phyloP scores from a whole-genome alignment of 1,140 invertebrate genomes.

The Drosophila arizonae region DNA sequence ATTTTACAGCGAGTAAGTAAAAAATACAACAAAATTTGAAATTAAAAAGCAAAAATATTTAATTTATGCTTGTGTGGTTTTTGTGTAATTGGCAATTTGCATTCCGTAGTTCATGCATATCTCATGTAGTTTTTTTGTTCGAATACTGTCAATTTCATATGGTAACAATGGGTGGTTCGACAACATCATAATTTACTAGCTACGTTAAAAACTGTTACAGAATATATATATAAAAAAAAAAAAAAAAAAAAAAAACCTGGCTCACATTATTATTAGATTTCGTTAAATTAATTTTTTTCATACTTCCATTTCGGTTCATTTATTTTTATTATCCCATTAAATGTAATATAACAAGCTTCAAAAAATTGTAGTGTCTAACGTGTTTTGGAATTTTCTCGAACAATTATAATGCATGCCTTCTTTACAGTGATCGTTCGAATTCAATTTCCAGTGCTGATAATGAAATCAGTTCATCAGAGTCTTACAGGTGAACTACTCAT shows the following conservation, averaged over 20 bases:
- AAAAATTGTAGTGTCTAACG: not conserved
- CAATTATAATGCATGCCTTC: constrained; percentile 43
- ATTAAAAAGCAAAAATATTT: not conserved
- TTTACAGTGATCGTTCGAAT: constrained; percentile 43
- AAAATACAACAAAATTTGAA: constrained; percentile 31
- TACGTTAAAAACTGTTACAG: not conserved
- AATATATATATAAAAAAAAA: not conserved
- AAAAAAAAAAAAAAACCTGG: not conserved
- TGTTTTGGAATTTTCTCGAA: constrained; percentile 1
- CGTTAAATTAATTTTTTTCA: not conserved
- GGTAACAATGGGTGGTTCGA: not conserved
- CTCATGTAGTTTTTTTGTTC: constrained; percentile 23
- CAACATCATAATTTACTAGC: not conserved
- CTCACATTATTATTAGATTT: not conserved
- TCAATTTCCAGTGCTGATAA: constrained; percentile 4
- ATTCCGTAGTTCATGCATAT: constrained; percentile 57
- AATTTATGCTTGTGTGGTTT: constrained; percentile 47
- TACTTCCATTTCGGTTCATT: not conserved
- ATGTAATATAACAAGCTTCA: not conserved
- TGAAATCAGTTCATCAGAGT: constrained; percentile 13
- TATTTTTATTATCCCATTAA: not conserved
- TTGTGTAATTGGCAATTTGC: constrained; percentile 27
- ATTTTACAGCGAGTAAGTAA: constrained; percentile 69
- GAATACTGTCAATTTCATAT: not conserved
- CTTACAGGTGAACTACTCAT: constrained; percentile 54